These are phyloP conservation scores for Noctua janthe DNA, from an alignment of 2,888 invertebrate genomes.

Conservation along the genomic window DNA sequence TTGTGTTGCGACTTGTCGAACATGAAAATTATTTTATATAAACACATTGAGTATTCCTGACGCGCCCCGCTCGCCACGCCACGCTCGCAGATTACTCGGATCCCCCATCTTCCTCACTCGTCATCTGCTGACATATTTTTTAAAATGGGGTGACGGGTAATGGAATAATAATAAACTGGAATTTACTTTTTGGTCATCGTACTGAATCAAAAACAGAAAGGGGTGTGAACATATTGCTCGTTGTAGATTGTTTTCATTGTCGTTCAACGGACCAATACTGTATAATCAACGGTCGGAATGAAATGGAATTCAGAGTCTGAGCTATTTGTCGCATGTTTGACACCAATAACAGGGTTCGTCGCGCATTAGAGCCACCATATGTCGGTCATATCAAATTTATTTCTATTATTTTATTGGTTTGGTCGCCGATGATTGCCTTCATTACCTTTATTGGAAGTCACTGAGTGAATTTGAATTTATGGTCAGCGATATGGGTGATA, in stretches of 20 bases:
- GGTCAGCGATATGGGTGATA: constrained; percentile 87
- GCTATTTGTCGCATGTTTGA: constrained; percentile 90
- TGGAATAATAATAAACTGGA: constrained; percentile 91
- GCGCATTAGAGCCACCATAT: constrained; percentile 89
- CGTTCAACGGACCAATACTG: constrained; percentile 87
- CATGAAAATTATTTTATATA: constrained; percentile 91
- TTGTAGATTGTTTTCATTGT: constrained; percentile 88
- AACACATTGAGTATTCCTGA: constrained; percentile 89
- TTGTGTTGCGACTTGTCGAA: constrained; percentile 89
- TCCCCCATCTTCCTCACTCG: constrained; percentile 82
- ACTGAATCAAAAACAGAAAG: constrained; percentile 88
- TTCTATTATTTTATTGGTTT: constrained; percentile 90
- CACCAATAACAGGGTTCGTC: constrained; percentile 90
- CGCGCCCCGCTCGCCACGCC: constrained; percentile 74
- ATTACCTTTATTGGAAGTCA: constrained; percentile 90
- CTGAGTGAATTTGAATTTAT: constrained; percentile 89
- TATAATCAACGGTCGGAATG: constrained; percentile 89
- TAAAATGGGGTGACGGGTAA: constrained; percentile 89
- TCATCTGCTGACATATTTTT: constrained; percentile 90
- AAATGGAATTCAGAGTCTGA: constrained; percentile 85
- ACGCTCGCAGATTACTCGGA: constrained; percentile 79
- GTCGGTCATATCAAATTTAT: constrained; percentile 91
- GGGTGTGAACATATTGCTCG: constrained; percentile 89
- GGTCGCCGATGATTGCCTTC: constrained; percentile 88
- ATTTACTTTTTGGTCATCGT: constrained; percentile 90